Evolutionary conservation across 2,888 invertebrate species (phyloP).

Genomic region (Epistrophella euchroma): DNA sequence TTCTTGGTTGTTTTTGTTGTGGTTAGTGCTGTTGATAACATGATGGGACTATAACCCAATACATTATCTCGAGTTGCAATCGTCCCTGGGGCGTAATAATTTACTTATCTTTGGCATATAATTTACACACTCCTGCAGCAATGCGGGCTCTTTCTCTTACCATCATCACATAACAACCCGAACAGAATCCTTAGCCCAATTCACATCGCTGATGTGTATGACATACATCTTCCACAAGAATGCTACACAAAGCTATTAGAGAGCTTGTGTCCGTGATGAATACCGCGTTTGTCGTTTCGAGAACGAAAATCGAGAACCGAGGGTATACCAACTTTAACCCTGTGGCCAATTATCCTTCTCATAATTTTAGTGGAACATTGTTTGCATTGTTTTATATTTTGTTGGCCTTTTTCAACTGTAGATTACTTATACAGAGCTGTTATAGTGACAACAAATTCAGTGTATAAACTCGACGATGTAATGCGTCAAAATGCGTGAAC

Average conservation of each 20-base stretch:
- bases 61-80: slow-evolving; percentile 68
- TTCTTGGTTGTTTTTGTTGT: slow-evolving; percentile 27
- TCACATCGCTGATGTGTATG: slow-evolving; percentile 9
- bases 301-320: background rate
- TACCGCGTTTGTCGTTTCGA: slow-evolving; percentile 15
- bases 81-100: slow-evolving; percentile 70
- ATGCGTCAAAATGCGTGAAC: slow-evolving; percentile 66
- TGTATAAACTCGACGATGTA: slow-evolving; percentile 35
- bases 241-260: slow-evolving; percentile 52
- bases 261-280: slow-evolving; percentile 39
- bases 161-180: background rate
- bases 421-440: slow-evolving; percentile 7
- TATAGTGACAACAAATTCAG: slow-evolving; percentile 41
- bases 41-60: slow-evolving; percentile 49
- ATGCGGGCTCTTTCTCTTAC: slow-evolving; percentile 43
- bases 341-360: slow-evolving; percentile 66
- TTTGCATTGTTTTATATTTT: slow-evolving; percentile 16
- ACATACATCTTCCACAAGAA: slow-evolving; percentile 48
- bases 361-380: slow-evolving; percentile 59
- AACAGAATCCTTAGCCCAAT: background rate
- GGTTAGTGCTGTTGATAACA: slow-evolving; percentile 40
- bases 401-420: background rate
- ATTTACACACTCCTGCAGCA: slow-evolving; percentile 65
- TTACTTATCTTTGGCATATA: slow-evolving; percentile 73
- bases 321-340: slow-evolving; percentile 46